A percentile compares a stretch with the other conserved stretches of the same genome.
These are phyloP conservation scores for Sterna hirundo DNA, from an alignment of 2,113 vertebrate genomes.

Conservation along the genomic window DNA sequence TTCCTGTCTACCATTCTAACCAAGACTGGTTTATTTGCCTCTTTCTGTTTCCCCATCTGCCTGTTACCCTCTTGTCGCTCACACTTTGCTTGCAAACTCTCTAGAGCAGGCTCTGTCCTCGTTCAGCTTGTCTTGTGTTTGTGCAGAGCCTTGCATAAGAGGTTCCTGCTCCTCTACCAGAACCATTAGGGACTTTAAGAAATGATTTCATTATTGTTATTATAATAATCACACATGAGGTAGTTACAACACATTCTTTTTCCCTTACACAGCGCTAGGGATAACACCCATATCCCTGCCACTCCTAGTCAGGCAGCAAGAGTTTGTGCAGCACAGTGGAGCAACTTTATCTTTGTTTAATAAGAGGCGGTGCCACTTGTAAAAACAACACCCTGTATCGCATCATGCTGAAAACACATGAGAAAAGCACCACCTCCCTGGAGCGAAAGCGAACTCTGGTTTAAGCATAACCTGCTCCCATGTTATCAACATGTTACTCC, in stretches of 20 bases:
- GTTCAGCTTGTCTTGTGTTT: not conserved
- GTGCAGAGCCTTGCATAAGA: not conserved
- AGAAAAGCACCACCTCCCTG: not conserved
- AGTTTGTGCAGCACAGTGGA: not conserved
- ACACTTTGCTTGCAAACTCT: not conserved
- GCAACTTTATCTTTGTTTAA: not conserved
- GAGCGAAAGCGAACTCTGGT: not conserved
- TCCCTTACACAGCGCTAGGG: not conserved
- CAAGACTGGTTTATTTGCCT: not conserved
- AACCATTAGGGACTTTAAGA: not conserved
- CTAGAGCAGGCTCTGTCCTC: not conserved
- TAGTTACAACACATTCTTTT: not conserved
- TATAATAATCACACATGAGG: not conserved
- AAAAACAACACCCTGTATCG: not conserved
- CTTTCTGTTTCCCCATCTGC: not conserved
- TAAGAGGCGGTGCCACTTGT: not conserved
- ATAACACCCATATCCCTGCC: not conserved
- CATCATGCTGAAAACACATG: not conserved
- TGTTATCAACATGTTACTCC: not conserved
- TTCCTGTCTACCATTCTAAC: not conserved
- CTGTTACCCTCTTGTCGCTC: not conserved
- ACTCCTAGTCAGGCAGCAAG: not conserved
- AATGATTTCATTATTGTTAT: not conserved
- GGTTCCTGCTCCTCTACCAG: not conserved
- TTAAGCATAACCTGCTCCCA: not conserved